A percentile compares a stretch with the other conserved stretches of the same genome.
Evolutionary conservation across 2,797 vertebrate species (phyloP).

Genomic region (Sciurus vulgaris): DNA sequence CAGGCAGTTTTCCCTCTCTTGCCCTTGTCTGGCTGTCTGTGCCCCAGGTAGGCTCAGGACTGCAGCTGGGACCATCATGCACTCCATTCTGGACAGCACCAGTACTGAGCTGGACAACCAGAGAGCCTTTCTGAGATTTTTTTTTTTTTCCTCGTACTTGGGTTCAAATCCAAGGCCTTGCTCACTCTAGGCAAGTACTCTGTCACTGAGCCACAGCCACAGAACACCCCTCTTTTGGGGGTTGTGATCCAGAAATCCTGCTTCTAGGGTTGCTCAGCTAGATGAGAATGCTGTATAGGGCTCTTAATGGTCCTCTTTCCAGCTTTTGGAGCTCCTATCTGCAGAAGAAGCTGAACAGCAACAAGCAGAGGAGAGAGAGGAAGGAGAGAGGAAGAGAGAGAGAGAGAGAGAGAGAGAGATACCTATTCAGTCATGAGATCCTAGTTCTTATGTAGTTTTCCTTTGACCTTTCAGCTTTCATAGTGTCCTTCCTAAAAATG

Average conservation of each 20-base stretch:
- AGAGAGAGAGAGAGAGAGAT: too few relatives aligned
- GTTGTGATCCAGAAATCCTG: background rate
- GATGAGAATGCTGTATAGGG: background rate
- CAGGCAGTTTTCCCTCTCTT: background rate
- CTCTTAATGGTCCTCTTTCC: background rate
- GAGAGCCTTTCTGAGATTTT: background rate
- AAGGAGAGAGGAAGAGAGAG: too few relatives aligned
- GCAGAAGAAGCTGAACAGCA: background rate
- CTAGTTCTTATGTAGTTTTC: background rate
- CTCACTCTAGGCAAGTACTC: background rate
- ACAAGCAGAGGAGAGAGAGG: background rate
- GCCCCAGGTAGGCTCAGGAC: background rate
- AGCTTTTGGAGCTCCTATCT: too few relatives aligned
- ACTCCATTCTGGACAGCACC: background rate
- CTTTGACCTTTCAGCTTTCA: background rate
- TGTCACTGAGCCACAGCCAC: background rate
- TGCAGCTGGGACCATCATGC: background rate
- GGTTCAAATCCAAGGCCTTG: background rate
- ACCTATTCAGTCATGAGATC: background rate
- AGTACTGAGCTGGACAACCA: background rate
- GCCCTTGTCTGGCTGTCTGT: background rate
- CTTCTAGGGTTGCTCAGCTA: background rate
- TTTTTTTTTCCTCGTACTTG: background rate
- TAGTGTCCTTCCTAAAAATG: background rate
- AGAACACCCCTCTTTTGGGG: background rate